Evolutionary conservation across 2,888 invertebrate genomes (phyloP).

Genomic region (Morpho achilles): DNA sequence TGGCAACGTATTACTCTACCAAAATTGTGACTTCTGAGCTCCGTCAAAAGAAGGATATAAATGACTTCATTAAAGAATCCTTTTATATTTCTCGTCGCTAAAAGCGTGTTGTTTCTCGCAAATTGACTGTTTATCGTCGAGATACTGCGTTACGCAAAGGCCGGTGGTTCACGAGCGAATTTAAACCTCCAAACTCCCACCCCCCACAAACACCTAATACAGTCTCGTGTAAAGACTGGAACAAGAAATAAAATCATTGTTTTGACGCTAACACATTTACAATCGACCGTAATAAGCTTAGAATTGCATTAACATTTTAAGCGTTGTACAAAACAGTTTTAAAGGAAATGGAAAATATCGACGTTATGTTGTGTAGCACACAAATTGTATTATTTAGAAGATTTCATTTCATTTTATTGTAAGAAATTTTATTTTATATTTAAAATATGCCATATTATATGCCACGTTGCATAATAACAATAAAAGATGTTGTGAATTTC

Average conservation of each 20-base stretch:
- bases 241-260: conserved; percentile 57
- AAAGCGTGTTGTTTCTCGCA: conserved; percentile 46
- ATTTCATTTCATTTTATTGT: not conserved
- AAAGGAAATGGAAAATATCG: not conserved
- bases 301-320: conserved; percentile 10
- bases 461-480: no score
- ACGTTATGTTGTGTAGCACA: not conserved
- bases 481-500: no score
- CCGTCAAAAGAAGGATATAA: conserved; percentile 43
- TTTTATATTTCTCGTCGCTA: conserved; percentile 48
- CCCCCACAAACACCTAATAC: conserved; percentile 45
- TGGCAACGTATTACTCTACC: conserved; percentile 45
- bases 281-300: conserved; percentile 5
- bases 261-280: conserved; percentile 27
- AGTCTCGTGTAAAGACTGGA: conserved; percentile 40
- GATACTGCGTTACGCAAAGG: conserved; percentile 46
- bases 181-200: conserved; percentile 41
- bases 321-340: conserved; percentile 6
- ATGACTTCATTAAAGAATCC: conserved; percentile 57
- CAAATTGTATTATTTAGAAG: not conserved
- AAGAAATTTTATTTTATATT: no score
- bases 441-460: no score
- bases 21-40: conserved; percentile 36
- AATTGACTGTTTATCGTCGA: conserved; percentile 62
- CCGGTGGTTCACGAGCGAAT: conserved; percentile 54